Evolutionary conservation across 2,888 invertebrate genomes (phyloP).

Genomic region (Alsophila aescularia): DNA sequence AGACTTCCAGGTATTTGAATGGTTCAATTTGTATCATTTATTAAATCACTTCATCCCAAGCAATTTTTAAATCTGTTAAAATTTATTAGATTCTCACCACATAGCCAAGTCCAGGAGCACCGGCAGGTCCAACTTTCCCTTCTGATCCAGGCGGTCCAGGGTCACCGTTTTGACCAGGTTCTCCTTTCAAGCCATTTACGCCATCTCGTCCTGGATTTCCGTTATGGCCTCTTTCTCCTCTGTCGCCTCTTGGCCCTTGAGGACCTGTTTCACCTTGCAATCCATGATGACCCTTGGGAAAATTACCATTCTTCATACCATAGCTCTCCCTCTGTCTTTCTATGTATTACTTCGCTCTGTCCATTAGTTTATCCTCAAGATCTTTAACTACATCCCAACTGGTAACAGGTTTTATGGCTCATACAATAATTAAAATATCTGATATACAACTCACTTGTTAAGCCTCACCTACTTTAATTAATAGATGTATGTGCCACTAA

Average conservation of each 20-base stretch:
- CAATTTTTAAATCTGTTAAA: background rate
- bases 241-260: conserved; percentile 85
- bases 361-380: no score
- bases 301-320: background rate
- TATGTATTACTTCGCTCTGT: background rate
- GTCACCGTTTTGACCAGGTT: conserved; percentile 88
- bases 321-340: background rate
- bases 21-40: no score
- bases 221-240: conserved; percentile 87
- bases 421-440: no score
- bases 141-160: conserved; percentile 87
- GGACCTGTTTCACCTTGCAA: conserved; percentile 75
- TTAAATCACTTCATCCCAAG: no score
- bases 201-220: conserved; percentile 78
- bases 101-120: conserved; percentile 78
- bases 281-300: conserved; percentile 86
- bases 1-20: no score
- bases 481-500: no score
- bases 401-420: no score
- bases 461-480: no score
- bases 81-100: conserved; percentile 51
- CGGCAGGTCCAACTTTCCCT: conserved; percentile 87
- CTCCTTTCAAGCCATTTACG: conserved; percentile 89
- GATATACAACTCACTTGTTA: no score
- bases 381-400: no score